Evolutionary conservation across 92 coral and sea anemone species (phyloP), one percentile per base, ranked within the genome.

Genomic region (Chrysogorgia sp.): DNA sequence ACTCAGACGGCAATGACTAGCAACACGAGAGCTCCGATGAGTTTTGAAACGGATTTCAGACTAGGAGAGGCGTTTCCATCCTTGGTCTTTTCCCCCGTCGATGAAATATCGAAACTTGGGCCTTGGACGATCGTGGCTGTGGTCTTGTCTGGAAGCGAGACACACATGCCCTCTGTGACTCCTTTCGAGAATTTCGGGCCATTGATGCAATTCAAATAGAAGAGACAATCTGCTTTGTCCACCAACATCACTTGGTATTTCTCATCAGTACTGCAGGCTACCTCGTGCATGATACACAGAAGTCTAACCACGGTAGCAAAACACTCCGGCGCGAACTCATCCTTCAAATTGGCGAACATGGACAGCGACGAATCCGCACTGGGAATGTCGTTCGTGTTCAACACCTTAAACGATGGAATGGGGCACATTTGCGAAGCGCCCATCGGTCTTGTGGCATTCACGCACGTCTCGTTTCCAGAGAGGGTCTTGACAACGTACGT

Each of bases 401-500:
- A 50, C 28, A 65, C 48, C 24, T 24, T 12, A 31, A 65, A 65
- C 53, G 72, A 3, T 37, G 72, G 29, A 37, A 37, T n/a, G 29
- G 72, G 72, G 10, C 72, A 65, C 0, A 1, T 5, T 2, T 35
- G 3, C n/a, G 1, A 35, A 14, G 52, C 72, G 0, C 23, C 55
- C 72, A 65, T 65, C 4, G 43, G 43, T 1, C 2, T 8, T 30
- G 72, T 23, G 15, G 17, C 8, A 33, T 37, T 65, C 2, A 65
- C 32, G 19, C 72, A 65, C 24, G 0, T 14, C 23, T 65, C 72
- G 20, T 34, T 37, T 1, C 52, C 15, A 0, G 26, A 24, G 29
- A 65, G 72, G 30, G 43, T 14, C 30, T 33, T 65, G 50, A 34
- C 6, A 10, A 65, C 53, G 23, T 65, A 65, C 17, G 53, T 15